A percentile compares a stretch with the other conserved stretches of the same genome.
These are phyloP conservation scores for Nerophis lumbriciformis DNA, from an alignment of 2,113 vertebrate species.

Conservation along the genomic window DNA sequence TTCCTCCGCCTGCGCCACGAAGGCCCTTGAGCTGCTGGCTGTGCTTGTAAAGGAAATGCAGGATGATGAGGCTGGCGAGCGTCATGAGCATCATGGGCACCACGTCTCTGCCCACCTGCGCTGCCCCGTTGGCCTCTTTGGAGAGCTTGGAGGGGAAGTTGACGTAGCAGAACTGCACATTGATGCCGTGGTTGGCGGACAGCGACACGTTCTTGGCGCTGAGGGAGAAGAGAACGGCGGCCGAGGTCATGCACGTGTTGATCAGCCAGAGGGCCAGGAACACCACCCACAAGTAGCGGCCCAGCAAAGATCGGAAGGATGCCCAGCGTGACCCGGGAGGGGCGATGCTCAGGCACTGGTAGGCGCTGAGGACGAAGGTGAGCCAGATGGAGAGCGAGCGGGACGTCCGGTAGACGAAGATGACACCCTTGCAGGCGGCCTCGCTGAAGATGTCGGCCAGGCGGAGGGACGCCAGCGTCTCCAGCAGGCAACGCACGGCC, in stretches of 20 bases:
- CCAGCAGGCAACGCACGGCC: conserved; percentile 60
- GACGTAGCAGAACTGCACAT: conserved; percentile 64
- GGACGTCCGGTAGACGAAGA: conserved; percentile 67
- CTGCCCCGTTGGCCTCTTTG: conserved; percentile 53
- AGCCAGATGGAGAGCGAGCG: conserved; percentile 74
- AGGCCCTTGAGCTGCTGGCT: conserved; percentile 57
- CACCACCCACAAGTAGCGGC: conserved; percentile 43
- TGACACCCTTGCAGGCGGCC: conserved; percentile 62
- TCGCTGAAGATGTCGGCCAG: conserved; percentile 57
- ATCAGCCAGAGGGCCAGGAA: conserved; percentile 66
- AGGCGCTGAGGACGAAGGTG: conserved; percentile 70
- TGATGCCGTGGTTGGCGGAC: conserved; percentile 42
- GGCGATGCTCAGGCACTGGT: conserved; percentile 68
- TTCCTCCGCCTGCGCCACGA: conserved; percentile 16
- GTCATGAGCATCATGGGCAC: conserved; percentile 72
- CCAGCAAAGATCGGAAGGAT: conserved; percentile 24
- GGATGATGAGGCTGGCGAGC: conserved; percentile 61
- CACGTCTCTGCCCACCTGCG: conserved; percentile 64
- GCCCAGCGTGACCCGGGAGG: conserved; percentile 65
- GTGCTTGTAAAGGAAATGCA: conserved; percentile 69
- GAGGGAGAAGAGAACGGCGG: conserved; percentile 53
- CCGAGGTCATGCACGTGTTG: conserved; percentile 55
- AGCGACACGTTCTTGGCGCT: conserved; percentile 37
- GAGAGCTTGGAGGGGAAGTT: conserved; percentile 56
- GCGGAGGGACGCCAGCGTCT: conserved; percentile 63